Conservation (phyloP, 2,113 vertebrate genomes). For the Axis porcinus region DNA sequence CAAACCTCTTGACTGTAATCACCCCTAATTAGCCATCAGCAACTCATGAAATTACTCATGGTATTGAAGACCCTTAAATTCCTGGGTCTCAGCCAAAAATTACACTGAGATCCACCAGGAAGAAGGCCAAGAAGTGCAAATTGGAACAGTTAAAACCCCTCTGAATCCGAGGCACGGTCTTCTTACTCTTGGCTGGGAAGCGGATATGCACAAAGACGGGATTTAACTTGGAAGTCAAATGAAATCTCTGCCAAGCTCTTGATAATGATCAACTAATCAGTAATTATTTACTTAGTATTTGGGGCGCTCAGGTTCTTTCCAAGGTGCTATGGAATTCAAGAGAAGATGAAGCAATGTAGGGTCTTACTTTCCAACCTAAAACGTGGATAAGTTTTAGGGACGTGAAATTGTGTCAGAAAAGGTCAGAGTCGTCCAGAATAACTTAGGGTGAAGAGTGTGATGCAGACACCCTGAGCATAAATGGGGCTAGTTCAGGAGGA, state of each 20-base stretch:
- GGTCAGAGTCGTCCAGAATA: neutral
- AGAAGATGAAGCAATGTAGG: neutral
- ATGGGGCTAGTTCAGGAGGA: neutral
- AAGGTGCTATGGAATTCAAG: neutral
- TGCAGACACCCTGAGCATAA: neutral
- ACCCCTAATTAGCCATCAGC: slow-evolving; percentile 59
- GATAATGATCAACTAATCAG: neutral
- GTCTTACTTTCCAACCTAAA: neutral
- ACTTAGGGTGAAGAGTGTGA: neutral
- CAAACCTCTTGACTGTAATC: slow-evolving; percentile 63
- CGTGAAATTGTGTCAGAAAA: neutral
- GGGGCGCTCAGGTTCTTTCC: neutral
- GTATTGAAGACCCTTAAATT: slow-evolving; percentile 44
- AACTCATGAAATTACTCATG: slow-evolving; percentile 58
- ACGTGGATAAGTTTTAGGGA: neutral
- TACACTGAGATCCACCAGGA: slow-evolving; percentile 37
- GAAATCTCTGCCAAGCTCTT: neutral
- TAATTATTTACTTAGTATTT: neutral
- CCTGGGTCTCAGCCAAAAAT: slow-evolving; percentile 27
- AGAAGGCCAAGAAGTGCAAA: slow-evolving; percentile 40
- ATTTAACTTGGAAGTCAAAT: neutral
- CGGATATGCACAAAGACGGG: neutral
- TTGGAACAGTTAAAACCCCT: neutral
- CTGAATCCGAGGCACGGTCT: neutral
- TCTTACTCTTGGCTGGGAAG: neutral